phyloP scores from a whole-genome alignment of 1,140 invertebrate species.

The Onthophagus taurus region DNA sequence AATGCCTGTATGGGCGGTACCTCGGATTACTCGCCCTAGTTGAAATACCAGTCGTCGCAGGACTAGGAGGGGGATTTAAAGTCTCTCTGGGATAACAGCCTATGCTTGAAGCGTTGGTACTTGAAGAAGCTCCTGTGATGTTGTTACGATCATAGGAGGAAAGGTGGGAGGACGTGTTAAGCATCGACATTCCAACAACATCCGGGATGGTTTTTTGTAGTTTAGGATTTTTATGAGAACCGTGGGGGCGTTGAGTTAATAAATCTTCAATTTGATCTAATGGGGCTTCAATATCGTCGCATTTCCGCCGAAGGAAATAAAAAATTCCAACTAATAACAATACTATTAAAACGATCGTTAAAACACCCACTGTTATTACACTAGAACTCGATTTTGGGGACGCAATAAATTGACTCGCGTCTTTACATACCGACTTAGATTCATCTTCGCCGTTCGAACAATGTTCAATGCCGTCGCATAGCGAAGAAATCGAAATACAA shows the following conservation, averaged over 20 bases:
- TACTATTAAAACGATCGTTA: constrained; percentile 31
- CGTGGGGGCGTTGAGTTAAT: constrained; percentile 24
- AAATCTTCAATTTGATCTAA: constrained; percentile 40
- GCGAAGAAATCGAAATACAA: constrained; percentile 47
- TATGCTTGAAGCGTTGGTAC: constrained; percentile 47
- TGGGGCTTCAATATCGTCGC: constrained; percentile 30
- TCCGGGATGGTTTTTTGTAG: constrained; percentile 39
- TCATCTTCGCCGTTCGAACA: constrained; percentile 69
- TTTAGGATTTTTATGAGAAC: constrained; percentile 23
- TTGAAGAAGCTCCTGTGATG: constrained; percentile 73
- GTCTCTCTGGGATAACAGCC: constrained; percentile 68
- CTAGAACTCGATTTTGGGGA: constrained; percentile 28
- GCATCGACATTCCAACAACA: constrained; percentile 53
- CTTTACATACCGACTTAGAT: constrained; percentile 46
- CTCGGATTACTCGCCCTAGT: constrained; percentile 46
- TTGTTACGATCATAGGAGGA: constrained; percentile 69
- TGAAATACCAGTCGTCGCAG: constrained; percentile 60
- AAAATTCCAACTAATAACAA: constrained; percentile 33
- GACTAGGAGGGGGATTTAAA: constrained; percentile 82
- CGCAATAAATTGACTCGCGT: constrained; percentile 26
- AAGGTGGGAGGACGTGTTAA: constrained; percentile 50
- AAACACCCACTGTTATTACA: constrained; percentile 29
- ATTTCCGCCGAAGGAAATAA: constrained; percentile 17
- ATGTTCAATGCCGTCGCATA: constrained; percentile 58
- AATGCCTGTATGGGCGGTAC: constrained; percentile 62